These are phyloP conservation scores for Callaeas wilsoni DNA, from an alignment of 2,113 vertebrate species.

Conservation along the genomic window DNA sequence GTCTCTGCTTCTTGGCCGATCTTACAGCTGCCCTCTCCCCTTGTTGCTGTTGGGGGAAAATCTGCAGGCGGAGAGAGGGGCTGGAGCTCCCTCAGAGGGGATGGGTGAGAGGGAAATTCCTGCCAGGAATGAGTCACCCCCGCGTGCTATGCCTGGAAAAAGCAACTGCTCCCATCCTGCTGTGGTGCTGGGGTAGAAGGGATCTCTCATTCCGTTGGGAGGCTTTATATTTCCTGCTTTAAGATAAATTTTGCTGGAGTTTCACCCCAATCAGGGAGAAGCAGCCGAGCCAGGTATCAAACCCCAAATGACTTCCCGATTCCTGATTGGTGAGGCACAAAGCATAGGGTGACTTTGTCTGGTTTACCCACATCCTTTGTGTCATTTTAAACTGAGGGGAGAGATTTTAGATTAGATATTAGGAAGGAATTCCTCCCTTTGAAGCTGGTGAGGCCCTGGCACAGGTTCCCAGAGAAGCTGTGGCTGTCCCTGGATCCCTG, in stretches of 20 bases:
- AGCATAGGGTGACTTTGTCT: not conserved
- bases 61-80: not conserved
- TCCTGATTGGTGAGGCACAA: not conserved
- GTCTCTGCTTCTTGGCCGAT: not conserved
- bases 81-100: not conserved
- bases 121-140: not conserved
- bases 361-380: not conserved
- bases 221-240: not conserved
- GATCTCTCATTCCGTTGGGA: not conserved
- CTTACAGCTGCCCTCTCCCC: not conserved
- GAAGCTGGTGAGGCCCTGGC: not conserved
- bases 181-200: not conserved
- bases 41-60: not conserved
- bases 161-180: not conserved
- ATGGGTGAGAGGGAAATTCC: conserved; percentile 2
- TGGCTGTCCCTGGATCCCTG: not conserved
- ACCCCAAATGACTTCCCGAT: not conserved
- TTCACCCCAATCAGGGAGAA: not conserved
- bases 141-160: not conserved
- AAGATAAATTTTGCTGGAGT: not conserved
- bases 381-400: not conserved
- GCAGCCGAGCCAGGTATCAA: not conserved
- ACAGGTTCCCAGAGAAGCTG: not conserved
- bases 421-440: not conserved
- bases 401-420: not conserved